Evolutionary conservation across 2,888 invertebrate species (phyloP), one percentile per base, ranked within the genome.

Genomic region (Aricia artaxerxes): DNA sequence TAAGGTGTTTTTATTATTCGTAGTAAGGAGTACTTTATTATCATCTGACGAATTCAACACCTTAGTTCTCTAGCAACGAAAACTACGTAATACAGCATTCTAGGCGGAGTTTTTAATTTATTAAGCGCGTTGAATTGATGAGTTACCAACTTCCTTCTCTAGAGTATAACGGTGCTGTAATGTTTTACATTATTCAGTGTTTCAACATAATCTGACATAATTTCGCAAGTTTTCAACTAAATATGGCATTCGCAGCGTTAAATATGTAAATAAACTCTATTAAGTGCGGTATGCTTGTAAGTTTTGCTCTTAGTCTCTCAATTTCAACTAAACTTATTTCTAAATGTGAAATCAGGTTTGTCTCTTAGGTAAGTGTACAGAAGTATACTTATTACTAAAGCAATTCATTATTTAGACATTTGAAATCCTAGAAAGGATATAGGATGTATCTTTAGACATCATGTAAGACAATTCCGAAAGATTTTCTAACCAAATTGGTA

Each of bases 211-310:
- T 69, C 69, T 69, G 69, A 69, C 35, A 69, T 38, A 35, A 69
- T 69, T 69, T 69, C 69, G 35, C 69, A 69, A 69, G 69, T 69
- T 69, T 35, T 35, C 69, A 69, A 69, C 69, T 35, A 35, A 69
- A 35, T 69, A 13, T 35, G 13, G 35, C 35, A 69, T 69, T 69
- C 35, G 69, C 31, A 69, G 35, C 69, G 13, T 61, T 61, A 24
- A 61, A 64, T 31, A 31, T 64, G 64, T 69, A 69, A 69, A 69
- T 35, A 69, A 35, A 69, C 35, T 13, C 11, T 69, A 11, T 35
- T 13, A 35, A 69, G 64, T 69, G 40, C 6, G 4, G 9, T 64
- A 4, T 13, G 11, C 31, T 11, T 16, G 35, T 69, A 69, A 69
- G 35, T 13, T 69, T 35, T 35, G 13, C 69, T 69, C 11, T 64